A percentile compares a stretch with the other conserved stretches of the same genome.
Conservation (phyloP, 2,113 vertebrate genomes). For the Potamarius usumacintae region DNA sequence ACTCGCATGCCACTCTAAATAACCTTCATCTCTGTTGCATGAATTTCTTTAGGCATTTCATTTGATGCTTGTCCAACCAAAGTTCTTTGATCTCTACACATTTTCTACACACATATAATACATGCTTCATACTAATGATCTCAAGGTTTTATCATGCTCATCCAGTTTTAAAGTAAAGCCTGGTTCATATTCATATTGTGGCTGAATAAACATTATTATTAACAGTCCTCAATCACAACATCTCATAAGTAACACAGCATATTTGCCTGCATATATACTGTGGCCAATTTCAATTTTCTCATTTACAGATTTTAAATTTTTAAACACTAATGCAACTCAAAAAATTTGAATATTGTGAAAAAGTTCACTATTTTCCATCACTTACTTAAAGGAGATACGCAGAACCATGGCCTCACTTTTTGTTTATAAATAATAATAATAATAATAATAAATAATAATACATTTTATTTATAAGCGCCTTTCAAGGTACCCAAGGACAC, state of each 20-base stretch:
- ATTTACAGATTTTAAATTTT: neutral
- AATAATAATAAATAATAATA: too few relatives aligned
- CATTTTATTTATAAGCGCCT: too few relatives aligned
- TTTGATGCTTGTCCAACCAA: neutral
- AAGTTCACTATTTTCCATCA: too few relatives aligned
- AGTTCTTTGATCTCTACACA: neutral
- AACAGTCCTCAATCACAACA: neutral
- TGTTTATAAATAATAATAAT: too few relatives aligned
- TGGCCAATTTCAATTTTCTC: neutral
- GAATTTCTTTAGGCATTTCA: conserved; percentile 7
- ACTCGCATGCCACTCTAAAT: neutral
- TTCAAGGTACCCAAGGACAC: too few relatives aligned
- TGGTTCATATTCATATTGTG: neutral
- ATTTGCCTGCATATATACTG: neutral
- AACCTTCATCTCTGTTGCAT: neutral
- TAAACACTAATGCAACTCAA: neutral
- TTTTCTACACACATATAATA: neutral
- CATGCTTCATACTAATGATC: neutral
- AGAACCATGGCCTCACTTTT: too few relatives aligned
- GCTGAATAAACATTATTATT: neutral
- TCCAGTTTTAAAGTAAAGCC: neutral
- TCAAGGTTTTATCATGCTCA: neutral
- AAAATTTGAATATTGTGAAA: too few relatives aligned
- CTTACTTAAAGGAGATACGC: too few relatives aligned
- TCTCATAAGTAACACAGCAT: neutral